Evolutionary conservation across 2,113 vertebrate genomes (phyloP).

Genomic region (Callorhinus ursinus): DNA sequence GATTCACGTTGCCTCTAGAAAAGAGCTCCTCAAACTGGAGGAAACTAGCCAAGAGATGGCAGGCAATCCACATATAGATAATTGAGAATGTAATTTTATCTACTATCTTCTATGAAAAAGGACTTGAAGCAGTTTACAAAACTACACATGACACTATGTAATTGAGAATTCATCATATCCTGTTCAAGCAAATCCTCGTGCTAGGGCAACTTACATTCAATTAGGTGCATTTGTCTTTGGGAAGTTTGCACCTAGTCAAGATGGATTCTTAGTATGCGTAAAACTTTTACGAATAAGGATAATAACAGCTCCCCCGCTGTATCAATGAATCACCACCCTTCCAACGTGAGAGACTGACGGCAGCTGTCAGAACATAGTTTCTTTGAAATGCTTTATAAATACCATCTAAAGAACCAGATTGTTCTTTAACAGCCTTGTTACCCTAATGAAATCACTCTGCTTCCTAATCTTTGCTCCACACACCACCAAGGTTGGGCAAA

Average conservation of each 20-base stretch:
- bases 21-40: not conserved
- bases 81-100: not conserved
- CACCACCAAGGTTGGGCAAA: slow-evolving; percentile 77
- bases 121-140: not conserved
- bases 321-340: slow-evolving; percentile 63
- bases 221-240: slow-evolving; percentile 56
- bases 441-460: slow-evolving; percentile 81
- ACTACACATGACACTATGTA: not conserved
- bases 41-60: not conserved
- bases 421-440: slow-evolving; percentile 81
- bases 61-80: not conserved
- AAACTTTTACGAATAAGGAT: slow-evolving; percentile 73
- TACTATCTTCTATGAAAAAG: not conserved
- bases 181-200: not conserved
- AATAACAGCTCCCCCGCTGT: slow-evolving; percentile 50
- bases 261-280: not conserved
- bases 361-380: slow-evolving; percentile 74
- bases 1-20: not conserved
- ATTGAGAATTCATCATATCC: slow-evolving; percentile 20
- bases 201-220: not conserved
- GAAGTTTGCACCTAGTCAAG: slow-evolving; percentile 59
- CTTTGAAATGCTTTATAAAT: slow-evolving; percentile 75
- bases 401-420: slow-evolving; percentile 76
- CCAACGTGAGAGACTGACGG: slow-evolving; percentile 54
- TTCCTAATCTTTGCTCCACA: slow-evolving; percentile 77